Evolutionary conservation across 2,113 vertebrate genomes (phyloP).

Genomic region (Pterocles orientalis): DNA sequence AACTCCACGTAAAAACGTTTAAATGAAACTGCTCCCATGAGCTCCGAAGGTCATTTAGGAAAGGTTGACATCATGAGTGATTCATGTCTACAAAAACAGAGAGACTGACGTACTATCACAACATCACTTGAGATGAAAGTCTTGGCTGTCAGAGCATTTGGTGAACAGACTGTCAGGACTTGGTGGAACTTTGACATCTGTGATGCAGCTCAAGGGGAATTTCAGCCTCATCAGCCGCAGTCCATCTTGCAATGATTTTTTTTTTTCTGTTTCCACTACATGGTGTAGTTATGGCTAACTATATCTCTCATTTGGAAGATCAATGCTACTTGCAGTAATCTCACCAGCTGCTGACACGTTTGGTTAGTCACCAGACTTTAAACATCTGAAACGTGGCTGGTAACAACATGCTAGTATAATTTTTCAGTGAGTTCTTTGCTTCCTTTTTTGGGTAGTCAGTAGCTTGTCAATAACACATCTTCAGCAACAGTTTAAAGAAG

Average conservation of each 20-base stretch:
- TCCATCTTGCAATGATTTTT: background rate
- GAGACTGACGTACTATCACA: slow-evolving; percentile 1
- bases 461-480: background rate
- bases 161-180: background rate
- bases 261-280: background rate
- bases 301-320: background rate
- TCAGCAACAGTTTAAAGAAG: background rate
- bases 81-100: slow-evolving; percentile 64
- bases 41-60: slow-evolving; percentile 37
- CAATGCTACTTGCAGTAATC: background rate
- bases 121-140: slow-evolving; percentile 33
- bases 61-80: slow-evolving; percentile 65
- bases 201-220: background rate
- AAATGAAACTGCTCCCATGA: slow-evolving; percentile 27
- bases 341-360: background rate
- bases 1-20: background rate
- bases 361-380: background rate
- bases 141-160: slow-evolving; percentile 8
- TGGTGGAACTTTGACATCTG: slow-evolving; percentile 4
- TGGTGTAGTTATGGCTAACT: background rate
- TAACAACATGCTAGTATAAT: background rate
- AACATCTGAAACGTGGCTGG: background rate
- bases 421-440: background rate
- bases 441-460: background rate
- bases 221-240: background rate